Evolutionary conservation across 1,140 invertebrate genomes (phyloP), one percentile per base, ranked within the genome.

Genomic region (Caerostris darwini): DNA sequence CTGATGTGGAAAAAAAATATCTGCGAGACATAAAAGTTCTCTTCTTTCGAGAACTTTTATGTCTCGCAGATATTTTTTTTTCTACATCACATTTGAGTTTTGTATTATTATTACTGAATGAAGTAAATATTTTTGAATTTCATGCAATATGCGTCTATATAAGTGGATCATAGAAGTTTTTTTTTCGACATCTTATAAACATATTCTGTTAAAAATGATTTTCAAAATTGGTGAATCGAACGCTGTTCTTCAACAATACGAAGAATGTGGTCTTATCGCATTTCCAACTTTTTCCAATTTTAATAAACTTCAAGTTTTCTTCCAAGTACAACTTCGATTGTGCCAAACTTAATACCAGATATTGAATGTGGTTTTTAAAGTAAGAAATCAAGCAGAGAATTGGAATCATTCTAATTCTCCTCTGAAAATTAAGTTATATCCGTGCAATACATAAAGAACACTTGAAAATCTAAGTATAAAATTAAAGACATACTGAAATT

Each of bases 261-360:
- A 77, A 77, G 71, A 77, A 50, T 77, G 34, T 77, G 71, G 71
- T 77, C 71, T 77, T 77, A 77, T 77, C 71, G 19, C 71, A 77
- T 77, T 77, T 77, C 71, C 19, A 77, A 77, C 71, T 77, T 77
- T 77, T 77, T 50, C 71, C 71, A 12, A 77, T 77, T 77, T 50
- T 77, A 77, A 50, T 67, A 77, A 77, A 77, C 50, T n/a, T 10
- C 10, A 77, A 77, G 71, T 77, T 50, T 77, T 53, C 34, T 12
- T 77, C 6, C 34, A 34, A 34, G 34, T 34, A 50, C 61, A 67
- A 17, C n/a, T 67, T 67, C 17, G n/a, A n/a, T 67, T 67, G 61
- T 34, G 10, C 4, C 71, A 10, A 50, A 12, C 71, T 77, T 77
- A 77, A 50, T 77, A 77, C 53, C 53, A 50, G 8, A 50, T 50